Evolutionary conservation across 2,797 vertebrate genomes (phyloP).

Genomic region (Hippocampus kuda): DNA sequence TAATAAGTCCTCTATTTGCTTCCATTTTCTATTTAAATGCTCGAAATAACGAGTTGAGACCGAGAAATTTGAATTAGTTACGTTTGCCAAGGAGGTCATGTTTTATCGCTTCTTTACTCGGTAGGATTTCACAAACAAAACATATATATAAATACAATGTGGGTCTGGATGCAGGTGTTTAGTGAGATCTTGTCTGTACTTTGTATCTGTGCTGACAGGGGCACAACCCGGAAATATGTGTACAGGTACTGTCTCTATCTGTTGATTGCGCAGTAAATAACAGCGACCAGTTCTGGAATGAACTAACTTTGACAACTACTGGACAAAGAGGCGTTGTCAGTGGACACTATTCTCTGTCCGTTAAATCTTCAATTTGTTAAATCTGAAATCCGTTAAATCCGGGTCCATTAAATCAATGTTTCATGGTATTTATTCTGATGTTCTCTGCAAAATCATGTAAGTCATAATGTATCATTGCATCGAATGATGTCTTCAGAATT

Average conservation of each 20-base stretch:
- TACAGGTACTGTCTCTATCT: no score
- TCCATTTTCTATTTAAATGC: conserved; percentile 25
- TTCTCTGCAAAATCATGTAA: neutral
- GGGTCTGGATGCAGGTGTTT: neutral
- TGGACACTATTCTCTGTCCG: no score
- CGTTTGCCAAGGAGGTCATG: neutral
- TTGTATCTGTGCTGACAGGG: no score
- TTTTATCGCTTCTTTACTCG: neutral
- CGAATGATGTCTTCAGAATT: neutral
- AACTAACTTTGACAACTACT: no score
- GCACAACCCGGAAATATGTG: no score
- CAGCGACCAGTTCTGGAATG: no score
- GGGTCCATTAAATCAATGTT: neutral
- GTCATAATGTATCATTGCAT: neutral
- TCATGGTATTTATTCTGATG: no score
- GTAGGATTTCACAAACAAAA: neutral
- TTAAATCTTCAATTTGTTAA: no score
- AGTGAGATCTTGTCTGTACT: neutral
- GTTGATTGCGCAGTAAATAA: no score
- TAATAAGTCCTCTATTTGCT: conserved; percentile 27
- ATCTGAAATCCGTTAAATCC: no score
- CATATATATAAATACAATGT: neutral
- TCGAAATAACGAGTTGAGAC: neutral
- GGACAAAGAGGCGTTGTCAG: no score
- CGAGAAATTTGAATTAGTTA: neutral